phyloP scores from a whole-genome alignment of 2,888 invertebrate species.

The Sarcophaga variegata region DNA sequence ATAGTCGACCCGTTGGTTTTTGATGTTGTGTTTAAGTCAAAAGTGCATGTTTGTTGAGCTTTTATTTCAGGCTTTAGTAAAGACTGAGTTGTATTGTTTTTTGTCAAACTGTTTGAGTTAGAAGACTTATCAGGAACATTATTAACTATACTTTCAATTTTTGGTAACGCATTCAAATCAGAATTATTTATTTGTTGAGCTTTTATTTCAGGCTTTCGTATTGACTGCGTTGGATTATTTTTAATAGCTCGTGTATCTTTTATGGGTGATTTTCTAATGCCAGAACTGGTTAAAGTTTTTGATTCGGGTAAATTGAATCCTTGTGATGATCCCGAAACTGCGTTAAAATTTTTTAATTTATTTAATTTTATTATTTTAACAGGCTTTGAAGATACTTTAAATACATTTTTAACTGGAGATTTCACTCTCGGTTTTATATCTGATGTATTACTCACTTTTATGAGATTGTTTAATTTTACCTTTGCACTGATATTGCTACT shows the following conservation, averaged over 20 bases:
- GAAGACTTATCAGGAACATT: neutral
- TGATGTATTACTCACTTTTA: neutral
- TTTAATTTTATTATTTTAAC: conserved; percentile 10
- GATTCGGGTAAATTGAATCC: neutral
- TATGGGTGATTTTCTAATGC: neutral
- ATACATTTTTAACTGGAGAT: neutral
- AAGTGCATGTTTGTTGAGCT: neutral
- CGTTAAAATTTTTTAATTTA: neutral
- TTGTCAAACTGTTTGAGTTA: no score
- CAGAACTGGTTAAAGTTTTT: neutral
- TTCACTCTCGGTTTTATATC: neutral
- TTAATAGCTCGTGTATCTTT: no score
- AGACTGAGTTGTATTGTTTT: neutral
- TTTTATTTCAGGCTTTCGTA: conserved; percentile 16
- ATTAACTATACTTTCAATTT: neutral
- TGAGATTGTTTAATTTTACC: neutral
- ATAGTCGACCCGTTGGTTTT: neutral
- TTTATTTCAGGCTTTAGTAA: conserved; percentile 20
- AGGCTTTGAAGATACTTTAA: conserved; percentile 14
- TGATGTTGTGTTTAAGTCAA: neutral
- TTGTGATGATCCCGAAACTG: neutral
- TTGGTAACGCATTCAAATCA: neutral
- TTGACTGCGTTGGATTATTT: neutral
- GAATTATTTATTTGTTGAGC: neutral
- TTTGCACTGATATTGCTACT: neutral